A percentile compares a stretch with the other conserved stretches of the same genome.
Evolutionary conservation across 92 coral and sea anemone species (phyloP).

Genomic region (Heteractis magnifica): DNA sequence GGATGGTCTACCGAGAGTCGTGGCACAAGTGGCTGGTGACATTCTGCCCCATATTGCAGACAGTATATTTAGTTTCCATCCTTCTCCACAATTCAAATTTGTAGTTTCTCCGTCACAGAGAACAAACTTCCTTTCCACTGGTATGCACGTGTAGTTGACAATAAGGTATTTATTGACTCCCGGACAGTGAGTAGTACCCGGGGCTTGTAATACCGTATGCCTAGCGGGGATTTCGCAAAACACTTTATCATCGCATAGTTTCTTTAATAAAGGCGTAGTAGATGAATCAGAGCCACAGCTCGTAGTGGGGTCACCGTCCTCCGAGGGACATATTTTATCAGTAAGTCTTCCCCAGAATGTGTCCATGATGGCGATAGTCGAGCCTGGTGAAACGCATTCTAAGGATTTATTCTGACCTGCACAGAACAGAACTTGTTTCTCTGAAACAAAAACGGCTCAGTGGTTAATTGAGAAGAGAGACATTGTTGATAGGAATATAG

Average conservation of each 20-base stretch:
- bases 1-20: constrained; percentile 65
- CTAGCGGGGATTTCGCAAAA: constrained; percentile 88
- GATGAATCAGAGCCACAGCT: constrained; percentile 67
- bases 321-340: constrained; percentile 86
- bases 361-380: constrained; percentile 81
- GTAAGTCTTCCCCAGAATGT: constrained; percentile 96
- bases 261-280: constrained; percentile 69
- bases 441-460: constrained; percentile 29
- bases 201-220: constrained; percentile 80
- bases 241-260: constrained; percentile 83
- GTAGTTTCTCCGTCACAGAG: constrained; percentile 95
- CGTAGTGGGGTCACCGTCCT: constrained; percentile 86
- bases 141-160: constrained; percentile 87
- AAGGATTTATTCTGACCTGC: constrained; percentile 94
- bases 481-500: neutral
- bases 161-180: constrained; percentile 91
- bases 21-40: constrained; percentile 84
- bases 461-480: neutral
- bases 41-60: constrained; percentile 94
- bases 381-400: constrained; percentile 92
- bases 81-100: constrained; percentile 76
- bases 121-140: constrained; percentile 82
- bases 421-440: constrained; percentile 81
- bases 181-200: constrained; percentile 88
- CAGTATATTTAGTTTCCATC: constrained; percentile 78